A percentile compares a stretch with the other conserved stretches of the same genome.
phyloP scores from a whole-genome alignment of 2,888 invertebrate genomes.

The Hypomecis atomaria region DNA sequence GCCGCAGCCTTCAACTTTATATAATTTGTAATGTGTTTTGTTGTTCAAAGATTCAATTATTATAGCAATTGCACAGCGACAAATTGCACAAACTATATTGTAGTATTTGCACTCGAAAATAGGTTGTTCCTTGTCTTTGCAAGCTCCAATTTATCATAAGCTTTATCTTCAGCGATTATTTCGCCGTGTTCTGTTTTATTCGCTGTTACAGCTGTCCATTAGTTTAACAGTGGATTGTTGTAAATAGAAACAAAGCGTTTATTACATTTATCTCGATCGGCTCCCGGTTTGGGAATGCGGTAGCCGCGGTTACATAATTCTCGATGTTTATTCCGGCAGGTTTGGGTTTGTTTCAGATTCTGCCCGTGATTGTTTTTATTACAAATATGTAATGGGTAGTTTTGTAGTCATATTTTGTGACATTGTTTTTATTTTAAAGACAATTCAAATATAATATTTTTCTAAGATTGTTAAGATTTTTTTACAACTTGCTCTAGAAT shows the following conservation, averaged over 20 bases:
- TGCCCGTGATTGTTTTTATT: too few relatives aligned
- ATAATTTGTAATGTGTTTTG: too few relatives aligned
- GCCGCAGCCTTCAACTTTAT: too few relatives aligned
- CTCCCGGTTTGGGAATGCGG: constrained; percentile 31
- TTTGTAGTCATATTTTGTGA: too few relatives aligned
- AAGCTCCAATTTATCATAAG: constrained; percentile 32
- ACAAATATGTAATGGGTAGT: too few relatives aligned
- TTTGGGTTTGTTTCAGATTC: constrained; percentile 11
- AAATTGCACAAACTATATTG: neutral
- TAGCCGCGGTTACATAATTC: constrained; percentile 24
- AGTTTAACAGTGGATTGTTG: constrained; percentile 30
- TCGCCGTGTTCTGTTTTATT: constrained; percentile 32
- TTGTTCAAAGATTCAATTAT: too few relatives aligned
- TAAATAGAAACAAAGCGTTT: constrained; percentile 32
- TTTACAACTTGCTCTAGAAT: too few relatives aligned
- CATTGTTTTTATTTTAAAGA: too few relatives aligned
- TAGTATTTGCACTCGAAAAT: constrained; percentile 6
- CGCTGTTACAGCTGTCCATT: constrained; percentile 33
- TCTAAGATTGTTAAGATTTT: too few relatives aligned
- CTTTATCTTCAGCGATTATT: constrained; percentile 38
- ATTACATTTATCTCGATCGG: constrained; percentile 34
- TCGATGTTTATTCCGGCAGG: constrained; percentile 21
- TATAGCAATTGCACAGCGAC: too few relatives aligned
- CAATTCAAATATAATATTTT: too few relatives aligned
- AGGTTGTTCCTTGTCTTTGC: constrained; percentile 19